Evolutionary conservation across 2,797 vertebrate genomes (phyloP), one percentile per base, ranked within the genome.

Genomic region (Carcharodon carcharias): DNA sequence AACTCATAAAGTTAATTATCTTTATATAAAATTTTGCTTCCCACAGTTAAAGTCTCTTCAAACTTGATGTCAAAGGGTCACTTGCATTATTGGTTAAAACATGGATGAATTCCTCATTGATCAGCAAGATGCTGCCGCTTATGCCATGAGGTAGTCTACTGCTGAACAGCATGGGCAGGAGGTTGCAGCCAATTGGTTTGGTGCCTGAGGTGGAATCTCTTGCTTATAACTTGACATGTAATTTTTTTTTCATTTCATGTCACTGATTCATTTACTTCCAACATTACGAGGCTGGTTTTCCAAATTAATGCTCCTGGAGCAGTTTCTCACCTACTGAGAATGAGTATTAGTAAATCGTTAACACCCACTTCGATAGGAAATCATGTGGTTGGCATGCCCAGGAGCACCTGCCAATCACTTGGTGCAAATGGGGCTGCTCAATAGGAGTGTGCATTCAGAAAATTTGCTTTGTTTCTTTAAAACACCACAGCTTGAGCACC

Each of bases 61-160:
- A 40, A 28, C 18, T 45, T 45, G 40, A 45, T 23, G 5, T 45
- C 18, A 40, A 45, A 85, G 5, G 80, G 40, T 50, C 73, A 80
- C 73, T 80, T 80, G 3, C 12, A 21, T 45, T 6, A 45, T 40
- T 85, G 18, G 18, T 45, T 45, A 45, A 85, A 85, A 50, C 45
- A 40, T 50, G 80, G 40, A 18, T 50, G 80, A 95, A 77, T 77
- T 95, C 50, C 31, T 95, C 31, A 95, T 95, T 77, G 69, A 95
- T n/a, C 69, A 95, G 50, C 54, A 77, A 77, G 94, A 56, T 56
- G 69, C 69, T 71, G 94, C 4, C 45, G 56, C 16, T 95, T 77
- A 28, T 18, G 50, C 54, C 50, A 56, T 77, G 69, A 95, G 45
- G 45, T 73, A 56, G 50, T 56, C 69, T 56, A 71, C 35, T 58